phyloP scores from a whole-genome alignment of 2,113 vertebrate genomes.

The Phalacrocorax brasilianus region DNA sequence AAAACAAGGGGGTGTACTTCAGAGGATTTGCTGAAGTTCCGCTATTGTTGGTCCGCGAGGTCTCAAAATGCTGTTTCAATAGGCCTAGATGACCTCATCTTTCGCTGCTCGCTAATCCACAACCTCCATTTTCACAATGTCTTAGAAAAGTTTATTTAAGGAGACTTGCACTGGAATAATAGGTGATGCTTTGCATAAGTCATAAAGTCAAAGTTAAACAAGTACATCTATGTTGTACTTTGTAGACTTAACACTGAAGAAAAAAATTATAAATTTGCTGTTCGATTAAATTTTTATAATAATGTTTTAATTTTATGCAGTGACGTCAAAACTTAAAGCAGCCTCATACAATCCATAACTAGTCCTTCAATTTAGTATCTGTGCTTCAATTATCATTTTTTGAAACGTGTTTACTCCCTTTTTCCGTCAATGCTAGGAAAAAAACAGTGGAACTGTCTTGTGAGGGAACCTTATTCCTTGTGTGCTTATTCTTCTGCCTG shows the following conservation, averaged over 20 bases:
- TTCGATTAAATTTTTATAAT: not conserved
- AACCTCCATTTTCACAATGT: constrained; percentile 43
- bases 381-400: not conserved
- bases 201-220: constrained; percentile 60
- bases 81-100: constrained; percentile 54
- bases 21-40: constrained; percentile 68
- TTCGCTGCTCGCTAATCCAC: constrained; percentile 49
- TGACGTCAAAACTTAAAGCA: not conserved
- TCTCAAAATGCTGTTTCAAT: constrained; percentile 52
- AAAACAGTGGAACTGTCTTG: not conserved
- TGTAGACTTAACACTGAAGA: not conserved
- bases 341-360: no score
- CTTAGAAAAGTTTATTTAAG: constrained; percentile 63
- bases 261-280: not conserved
- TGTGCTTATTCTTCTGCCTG: not conserved
- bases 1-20: constrained; percentile 74
- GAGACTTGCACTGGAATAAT: constrained; percentile 53
- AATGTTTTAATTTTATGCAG: not conserved
- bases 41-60: constrained; percentile 42
- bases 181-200: constrained; percentile 45
- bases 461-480: not conserved
- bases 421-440: not conserved
- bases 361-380: not conserved
- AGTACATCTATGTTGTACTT: constrained; percentile 20
- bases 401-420: not conserved